Base-by-base conservation (phyloP, 2,797 vertebrate genomes). In the Capromys pilorides region DNA sequence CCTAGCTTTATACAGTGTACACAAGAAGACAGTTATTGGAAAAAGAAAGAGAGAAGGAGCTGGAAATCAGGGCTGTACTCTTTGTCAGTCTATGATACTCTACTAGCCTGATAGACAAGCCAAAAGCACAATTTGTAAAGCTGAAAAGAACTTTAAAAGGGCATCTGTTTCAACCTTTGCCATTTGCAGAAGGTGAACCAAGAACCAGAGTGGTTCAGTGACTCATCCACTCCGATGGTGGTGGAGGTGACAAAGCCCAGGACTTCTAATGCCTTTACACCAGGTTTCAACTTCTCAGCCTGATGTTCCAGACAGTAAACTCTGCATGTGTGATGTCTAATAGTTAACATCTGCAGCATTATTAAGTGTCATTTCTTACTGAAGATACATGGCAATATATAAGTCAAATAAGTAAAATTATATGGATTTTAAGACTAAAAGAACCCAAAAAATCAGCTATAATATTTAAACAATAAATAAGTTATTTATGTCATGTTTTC, bases 391-490 rank as follows among this genome's bases (percentile, higher is more conserved):
- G n/a, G 18, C 18, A 86, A 81, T 81, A 13, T 10, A 21, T 49
- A 71, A 83, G 49, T 61, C 19, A 66, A 86, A 81, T 36, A 64
- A 28, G 61, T 75, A 86, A 86, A 78, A 94, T 0, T 36, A 12
- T 51, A 45, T 77, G 16, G 81, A 86, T 90, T 86, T 49, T n/a
- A 69, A 92, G 31, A 86, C 1, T 36, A 39, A 88, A 93, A 90
- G 69, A 61, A 88, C 67, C 86, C n/a, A 36, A 78, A 87, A 82
- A 83, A 91, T 73, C 61, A 81, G 21, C 61, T 75, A 24, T 18
- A 67, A 31, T 6, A 77, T 75, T 94, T 92, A 83, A 88, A 88
- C 13, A 79, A 39, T 69, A 83, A 88, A 86, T 86, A 31, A 67
- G 54, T 85, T 66, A 62, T 21, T 94, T 85, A 24, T 62, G 22